Evolutionary conservation across 2,113 vertebrate genomes (phyloP).

Genomic region (Anser cygnoides): DNA sequence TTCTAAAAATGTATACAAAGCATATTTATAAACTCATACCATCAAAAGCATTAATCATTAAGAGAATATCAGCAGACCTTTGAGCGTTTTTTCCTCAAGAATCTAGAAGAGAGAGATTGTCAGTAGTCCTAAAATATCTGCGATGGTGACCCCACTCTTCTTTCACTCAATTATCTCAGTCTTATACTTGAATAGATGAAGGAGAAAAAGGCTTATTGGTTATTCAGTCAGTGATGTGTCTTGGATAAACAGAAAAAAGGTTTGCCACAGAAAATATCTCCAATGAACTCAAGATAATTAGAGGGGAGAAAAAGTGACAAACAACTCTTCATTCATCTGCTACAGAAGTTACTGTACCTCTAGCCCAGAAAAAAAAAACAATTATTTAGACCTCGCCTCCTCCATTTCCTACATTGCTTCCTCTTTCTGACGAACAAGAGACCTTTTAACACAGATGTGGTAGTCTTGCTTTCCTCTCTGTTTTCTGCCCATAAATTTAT

Average conservation of each 20-base stretch:
- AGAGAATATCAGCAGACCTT: not conserved
- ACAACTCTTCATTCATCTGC: constrained; percentile 39
- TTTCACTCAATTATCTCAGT: constrained; percentile 57
- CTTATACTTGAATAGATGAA: constrained; percentile 60
- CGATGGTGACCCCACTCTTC: not conserved
- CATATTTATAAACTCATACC: not conserved
- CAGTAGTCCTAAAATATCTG: constrained; percentile 50
- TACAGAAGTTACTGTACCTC: constrained; percentile 26
- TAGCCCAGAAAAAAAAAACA: not conserved
- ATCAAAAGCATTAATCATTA: not conserved
- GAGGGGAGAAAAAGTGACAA: not conserved
- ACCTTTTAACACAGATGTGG: constrained; percentile 49
- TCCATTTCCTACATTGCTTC: constrained; percentile 48
- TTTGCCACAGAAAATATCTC: constrained; percentile 55
- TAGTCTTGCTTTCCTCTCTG: constrained; percentile 42
- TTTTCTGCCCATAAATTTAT: constrained; percentile 45
- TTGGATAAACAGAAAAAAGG: constrained; percentile 60
- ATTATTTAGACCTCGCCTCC: constrained; percentile 43
- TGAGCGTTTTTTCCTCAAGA: not conserved
- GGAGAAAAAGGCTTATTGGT: constrained; percentile 58
- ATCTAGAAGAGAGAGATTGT: not conserved
- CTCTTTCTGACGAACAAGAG: constrained; percentile 58
- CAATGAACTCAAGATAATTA: constrained; percentile 63
- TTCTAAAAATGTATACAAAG: not conserved
- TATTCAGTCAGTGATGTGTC: constrained; percentile 60